Base-by-base conservation (phyloP, 2,113 vertebrate genomes). In the Ellobius talpinus region DNA sequence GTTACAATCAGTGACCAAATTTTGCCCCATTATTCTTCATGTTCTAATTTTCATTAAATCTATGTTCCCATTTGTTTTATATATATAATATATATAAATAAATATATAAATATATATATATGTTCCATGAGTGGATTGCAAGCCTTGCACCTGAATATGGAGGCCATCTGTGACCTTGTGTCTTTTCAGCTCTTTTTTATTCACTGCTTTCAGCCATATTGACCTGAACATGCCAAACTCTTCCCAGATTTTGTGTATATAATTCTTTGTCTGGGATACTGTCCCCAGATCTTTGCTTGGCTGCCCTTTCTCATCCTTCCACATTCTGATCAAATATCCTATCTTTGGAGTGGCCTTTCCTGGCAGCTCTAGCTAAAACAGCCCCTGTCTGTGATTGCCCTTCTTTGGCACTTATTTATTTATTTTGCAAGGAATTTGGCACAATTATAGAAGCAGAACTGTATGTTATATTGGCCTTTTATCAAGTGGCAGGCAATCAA, bases 321-420 rank as follows among this genome's bases (percentile, higher is more conserved):
- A 95, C 79, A 47, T 66, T 90, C 47, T 87, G 50, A 52, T 93
- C 74, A 96, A 92, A 93, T 88, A 85, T 74, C 66, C 33, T 79
- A 66, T 93, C 79, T 92, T 96, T 90, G 79, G 84, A 94, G 70
- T 96, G 47, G 65, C 36, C 21, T 96, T 97, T 96, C 91, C 96
- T 96, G 96, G 93, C 95, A 96, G 88, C 81, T 94, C 70, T 65
- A 90, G 45, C 58, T 92, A 96, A 88, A 97, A 92, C 86, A 89
- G 33, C 12, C 42, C 84, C 42, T 45, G 84, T 90, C 63, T 42
- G 13, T 16, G 47, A n/a, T 39, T 97, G 88, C 58, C 86, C 79
- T 96, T 68, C 61, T 89, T 90, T 92, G 81, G 76, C 21, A 74
- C 86, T 93, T 94, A 63, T 85, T 65, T 42, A 86, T 65, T 84